Conservation (phyloP, 2,888 invertebrate species). For the Drosophila testacea region DNA sequence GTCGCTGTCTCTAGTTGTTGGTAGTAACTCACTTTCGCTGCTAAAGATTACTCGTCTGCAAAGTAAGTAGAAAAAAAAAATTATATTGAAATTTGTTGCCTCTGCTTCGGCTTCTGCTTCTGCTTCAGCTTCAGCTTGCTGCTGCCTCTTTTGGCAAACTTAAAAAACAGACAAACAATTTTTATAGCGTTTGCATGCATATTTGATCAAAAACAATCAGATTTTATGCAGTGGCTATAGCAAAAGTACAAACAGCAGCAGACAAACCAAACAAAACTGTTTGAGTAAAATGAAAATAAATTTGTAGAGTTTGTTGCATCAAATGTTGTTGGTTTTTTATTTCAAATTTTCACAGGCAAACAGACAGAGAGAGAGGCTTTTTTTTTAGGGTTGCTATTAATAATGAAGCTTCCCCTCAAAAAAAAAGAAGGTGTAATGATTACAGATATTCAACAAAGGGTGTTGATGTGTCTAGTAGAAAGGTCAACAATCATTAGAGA, state of each 20-base stretch:
- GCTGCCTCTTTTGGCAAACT: slow-evolving; percentile 41
- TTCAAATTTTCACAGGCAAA: slow-evolving; percentile 9
- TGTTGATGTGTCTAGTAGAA: slow-evolving; percentile 12
- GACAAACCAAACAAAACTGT: slow-evolving; percentile 17
- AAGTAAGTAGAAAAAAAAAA: slow-evolving; percentile 27
- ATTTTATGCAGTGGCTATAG: slow-evolving; percentile 43
- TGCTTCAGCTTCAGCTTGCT: background rate
- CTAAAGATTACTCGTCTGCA: slow-evolving; percentile 26
- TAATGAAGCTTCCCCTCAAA: slow-evolving; percentile 3
- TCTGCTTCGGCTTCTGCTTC: background rate
- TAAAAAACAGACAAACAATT: slow-evolving; percentile 46
- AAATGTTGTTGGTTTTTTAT: slow-evolving; percentile 6
- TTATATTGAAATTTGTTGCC: slow-evolving; percentile 69
- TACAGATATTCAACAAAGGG: slow-evolving; percentile 12
- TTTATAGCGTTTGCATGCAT: slow-evolving; percentile 64
- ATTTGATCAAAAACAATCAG: slow-evolving; percentile 71
- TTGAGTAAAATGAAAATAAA: slow-evolving; percentile 29
- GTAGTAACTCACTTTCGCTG: slow-evolving; percentile 57
- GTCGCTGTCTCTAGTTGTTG: slow-evolving; percentile 20
- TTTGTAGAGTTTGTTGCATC: slow-evolving; percentile 14
- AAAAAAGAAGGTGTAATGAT: slow-evolving; percentile 13
- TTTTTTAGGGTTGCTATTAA: background rate
- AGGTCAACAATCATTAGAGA: slow-evolving; percentile 10
- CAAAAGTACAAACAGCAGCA: slow-evolving; percentile 31
- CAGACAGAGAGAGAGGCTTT: slow-evolving; percentile 2